Conservation (phyloP, 1,140 invertebrate genomes). For the Drosophila tristis region DNA sequence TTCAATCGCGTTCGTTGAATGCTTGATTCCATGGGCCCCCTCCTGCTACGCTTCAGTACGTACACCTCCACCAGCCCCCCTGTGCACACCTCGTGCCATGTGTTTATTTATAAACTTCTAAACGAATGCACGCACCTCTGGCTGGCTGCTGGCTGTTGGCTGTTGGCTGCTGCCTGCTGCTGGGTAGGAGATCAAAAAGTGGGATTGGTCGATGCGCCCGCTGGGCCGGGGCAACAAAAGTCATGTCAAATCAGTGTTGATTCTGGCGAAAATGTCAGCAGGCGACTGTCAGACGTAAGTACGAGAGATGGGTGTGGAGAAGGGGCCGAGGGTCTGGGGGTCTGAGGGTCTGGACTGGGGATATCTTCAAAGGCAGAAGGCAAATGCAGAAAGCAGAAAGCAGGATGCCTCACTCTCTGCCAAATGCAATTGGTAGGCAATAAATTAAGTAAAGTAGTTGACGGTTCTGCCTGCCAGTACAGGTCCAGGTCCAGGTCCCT, state of each 20-base stretch:
- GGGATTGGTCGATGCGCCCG: slow-evolving; percentile 53
- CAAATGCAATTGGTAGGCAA: slow-evolving; percentile 72
- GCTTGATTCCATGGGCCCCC: slow-evolving; percentile 1
- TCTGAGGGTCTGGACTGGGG: slow-evolving; percentile 5
- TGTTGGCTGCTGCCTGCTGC: neutral
- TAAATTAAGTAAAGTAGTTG: slow-evolving; percentile 77
- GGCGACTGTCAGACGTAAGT: slow-evolving; percentile 46
- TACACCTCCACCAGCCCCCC: too few relatives aligned
- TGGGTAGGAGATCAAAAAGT: slow-evolving; percentile 40
- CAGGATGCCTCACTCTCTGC: slow-evolving; percentile 5
- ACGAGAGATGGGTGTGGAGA: neutral
- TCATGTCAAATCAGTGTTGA: slow-evolving; percentile 81
- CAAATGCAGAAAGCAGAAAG: neutral
- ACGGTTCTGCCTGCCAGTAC: slow-evolving; percentile 57
- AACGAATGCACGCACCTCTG: slow-evolving; percentile 77
- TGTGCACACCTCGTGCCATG: slow-evolving; percentile 10
- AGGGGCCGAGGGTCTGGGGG: neutral
- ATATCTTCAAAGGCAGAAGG: slow-evolving; percentile 15
- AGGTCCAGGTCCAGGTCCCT: neutral
- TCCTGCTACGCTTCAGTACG: neutral
- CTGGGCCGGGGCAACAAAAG: slow-evolving; percentile 69
- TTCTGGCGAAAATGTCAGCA: slow-evolving; percentile 78
- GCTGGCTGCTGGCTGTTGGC: neutral
- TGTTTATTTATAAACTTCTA: slow-evolving; percentile 81
- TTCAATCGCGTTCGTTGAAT: slow-evolving; percentile 26